A percentile compares a stretch with the other conserved stretches of the same genome.
phyloP scores from a whole-genome alignment of 2,888 invertebrate genomes.

The Macrostomum cliftonense region DNA sequence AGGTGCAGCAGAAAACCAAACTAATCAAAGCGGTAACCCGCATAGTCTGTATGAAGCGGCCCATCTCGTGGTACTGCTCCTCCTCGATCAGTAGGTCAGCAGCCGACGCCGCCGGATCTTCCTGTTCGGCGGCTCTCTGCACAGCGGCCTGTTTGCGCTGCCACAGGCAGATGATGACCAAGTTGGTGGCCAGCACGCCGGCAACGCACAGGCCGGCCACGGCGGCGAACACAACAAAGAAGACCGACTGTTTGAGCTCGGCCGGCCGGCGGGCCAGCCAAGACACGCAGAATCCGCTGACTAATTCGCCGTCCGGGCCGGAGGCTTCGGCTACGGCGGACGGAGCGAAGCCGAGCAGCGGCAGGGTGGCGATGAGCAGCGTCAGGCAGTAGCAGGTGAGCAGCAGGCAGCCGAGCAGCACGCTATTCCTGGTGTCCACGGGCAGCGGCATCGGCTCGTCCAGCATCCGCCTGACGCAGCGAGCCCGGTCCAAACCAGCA shows the following conservation, averaged over 20 bases:
- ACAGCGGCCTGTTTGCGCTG: constrained; percentile 1
- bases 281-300: constrained; percentile 1
- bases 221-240: constrained; percentile 1
- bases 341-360: background rate
- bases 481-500: constrained; percentile 5
- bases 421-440: background rate
- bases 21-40: constrained; percentile 3
- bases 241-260: background rate
- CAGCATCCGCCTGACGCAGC: background rate
- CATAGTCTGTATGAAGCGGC: background rate
- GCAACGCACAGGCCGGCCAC: constrained; percentile 2
- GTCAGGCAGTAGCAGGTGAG: background rate
- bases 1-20: constrained; percentile 1
- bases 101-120: background rate
- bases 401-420: background rate
- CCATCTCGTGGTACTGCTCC: too few species aligned
- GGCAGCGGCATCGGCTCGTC: background rate
- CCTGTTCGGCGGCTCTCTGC: background rate
- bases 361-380: background rate
- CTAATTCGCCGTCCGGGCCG: background rate
- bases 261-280: constrained; percentile 1
- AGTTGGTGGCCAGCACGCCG: background rate
- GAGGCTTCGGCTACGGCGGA: background rate
- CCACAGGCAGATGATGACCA: constrained; percentile 1
- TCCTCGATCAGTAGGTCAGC: background rate